Evolutionary conservation across 2,888 invertebrate genomes (phyloP).

Genomic region (Apantesis nais): DNA sequence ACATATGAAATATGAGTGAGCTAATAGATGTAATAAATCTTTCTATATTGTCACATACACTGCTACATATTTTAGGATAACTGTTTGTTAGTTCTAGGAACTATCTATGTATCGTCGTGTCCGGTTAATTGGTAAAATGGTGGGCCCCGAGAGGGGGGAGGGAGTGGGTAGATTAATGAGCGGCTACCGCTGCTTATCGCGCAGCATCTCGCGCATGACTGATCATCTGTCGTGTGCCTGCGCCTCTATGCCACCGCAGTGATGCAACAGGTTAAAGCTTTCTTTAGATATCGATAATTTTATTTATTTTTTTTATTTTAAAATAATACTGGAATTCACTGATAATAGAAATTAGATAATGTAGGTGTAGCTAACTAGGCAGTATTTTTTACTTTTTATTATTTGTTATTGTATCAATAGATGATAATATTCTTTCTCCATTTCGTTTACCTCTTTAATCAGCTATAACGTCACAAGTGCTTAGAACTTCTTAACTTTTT

Average conservation of each 20-base stretch:
- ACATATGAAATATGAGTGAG: slow-evolving; percentile 34
- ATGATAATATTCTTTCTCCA: background rate
- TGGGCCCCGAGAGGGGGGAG: slow-evolving; percentile 61
- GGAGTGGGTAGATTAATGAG: slow-evolving; percentile 84
- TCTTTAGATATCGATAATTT: slow-evolving; percentile 20
- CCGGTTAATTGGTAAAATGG: slow-evolving; percentile 81
- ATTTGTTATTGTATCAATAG: background rate
- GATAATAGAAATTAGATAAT: too few relatives aligned
- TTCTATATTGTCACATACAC: slow-evolving; percentile 43
- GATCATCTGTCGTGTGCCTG: slow-evolving; percentile 85
- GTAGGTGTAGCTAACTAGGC: background rate
- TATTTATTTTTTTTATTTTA: slow-evolving; percentile 17
- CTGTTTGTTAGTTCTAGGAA: slow-evolving; percentile 69
- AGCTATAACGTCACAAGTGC: too few relatives aligned
- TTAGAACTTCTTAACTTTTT: background rate
- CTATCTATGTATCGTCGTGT: slow-evolving; percentile 68
- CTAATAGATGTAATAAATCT: slow-evolving; percentile 45
- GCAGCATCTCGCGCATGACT: slow-evolving; percentile 84
- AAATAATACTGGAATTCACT: too few relatives aligned
- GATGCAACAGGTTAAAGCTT: slow-evolving; percentile 45
- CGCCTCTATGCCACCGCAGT: slow-evolving; percentile 69
- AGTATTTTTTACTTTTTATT: background rate
- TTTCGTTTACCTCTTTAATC: too few relatives aligned
- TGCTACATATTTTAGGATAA: slow-evolving; percentile 54
- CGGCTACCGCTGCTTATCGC: slow-evolving; percentile 83